These are phyloP conservation scores for Lichenostomus cassidix DNA, from an alignment of 2,113 vertebrate genomes.

Conservation along the genomic window DNA sequence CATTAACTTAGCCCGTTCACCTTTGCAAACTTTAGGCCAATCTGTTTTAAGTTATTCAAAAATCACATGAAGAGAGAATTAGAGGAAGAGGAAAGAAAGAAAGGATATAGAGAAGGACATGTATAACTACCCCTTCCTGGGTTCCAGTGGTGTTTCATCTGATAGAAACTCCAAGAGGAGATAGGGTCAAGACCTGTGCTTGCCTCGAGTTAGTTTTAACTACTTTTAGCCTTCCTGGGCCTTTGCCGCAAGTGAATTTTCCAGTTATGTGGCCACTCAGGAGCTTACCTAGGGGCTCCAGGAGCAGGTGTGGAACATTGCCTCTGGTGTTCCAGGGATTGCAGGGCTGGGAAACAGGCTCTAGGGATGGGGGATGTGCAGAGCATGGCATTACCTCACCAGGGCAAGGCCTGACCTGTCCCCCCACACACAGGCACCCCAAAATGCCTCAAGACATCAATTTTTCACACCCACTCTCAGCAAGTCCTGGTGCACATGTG, in stretches of 20 bases:
- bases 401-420: neutral
- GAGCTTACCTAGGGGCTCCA: neutral
- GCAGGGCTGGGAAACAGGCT: neutral
- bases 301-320: neutral
- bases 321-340: neutral
- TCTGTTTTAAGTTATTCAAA: neutral
- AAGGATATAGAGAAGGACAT: neutral
- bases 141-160: neutral
- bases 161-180: neutral
- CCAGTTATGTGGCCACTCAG: neutral
- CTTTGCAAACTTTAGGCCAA: neutral
- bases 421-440: neutral
- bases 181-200: neutral
- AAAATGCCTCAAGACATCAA: neutral
- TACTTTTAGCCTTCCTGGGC: neutral
- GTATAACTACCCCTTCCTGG: neutral
- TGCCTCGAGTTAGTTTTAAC: neutral
- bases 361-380: neutral
- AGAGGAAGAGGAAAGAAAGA: neutral
- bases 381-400: neutral
- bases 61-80: neutral
- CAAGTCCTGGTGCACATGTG: neutral
- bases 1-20: neutral
- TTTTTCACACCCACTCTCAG: neutral
- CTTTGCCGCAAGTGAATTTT: neutral